Conservation (phyloP, 2,113 vertebrate species). For the Passer montanus region DNA sequence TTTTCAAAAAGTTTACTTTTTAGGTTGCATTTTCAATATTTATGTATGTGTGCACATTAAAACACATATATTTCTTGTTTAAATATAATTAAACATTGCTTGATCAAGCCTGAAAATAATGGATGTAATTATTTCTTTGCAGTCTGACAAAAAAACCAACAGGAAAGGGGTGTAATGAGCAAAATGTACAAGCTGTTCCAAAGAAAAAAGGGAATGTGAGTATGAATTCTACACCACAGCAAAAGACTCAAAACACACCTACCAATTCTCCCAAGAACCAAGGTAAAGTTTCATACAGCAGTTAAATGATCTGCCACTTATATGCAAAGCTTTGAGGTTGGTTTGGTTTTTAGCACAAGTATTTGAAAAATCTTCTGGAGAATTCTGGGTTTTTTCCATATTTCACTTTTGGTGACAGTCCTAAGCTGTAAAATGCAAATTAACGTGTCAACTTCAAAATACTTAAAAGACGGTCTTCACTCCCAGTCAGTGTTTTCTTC, state of each 20-base stretch:
- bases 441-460: background rate
- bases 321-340: background rate
- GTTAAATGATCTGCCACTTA: background rate
- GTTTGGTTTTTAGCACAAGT: background rate
- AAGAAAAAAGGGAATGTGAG: conserved; percentile 75
- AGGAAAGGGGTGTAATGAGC: conserved; percentile 75
- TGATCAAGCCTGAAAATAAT: conserved; percentile 20
- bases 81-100: background rate
- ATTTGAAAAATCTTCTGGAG: background rate
- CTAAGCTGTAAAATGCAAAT: background rate
- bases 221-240: conserved; percentile 67
- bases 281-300: conserved; percentile 73
- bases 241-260: conserved; percentile 76
- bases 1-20: background rate
- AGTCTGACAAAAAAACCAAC: conserved; percentile 80
- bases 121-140: conserved; percentile 31
- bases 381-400: background rate
- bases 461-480: background rate
- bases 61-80: background rate
- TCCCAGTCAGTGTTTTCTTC: background rate
- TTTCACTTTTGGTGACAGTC: background rate
- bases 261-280: conserved; percentile 73
- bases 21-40: background rate
- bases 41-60: background rate
- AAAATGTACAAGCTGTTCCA: conserved; percentile 58